These are phyloP conservation scores for Nannobrachium achirus DNA, from an alignment of 2,113 vertebrate genomes.

Conservation along the genomic window DNA sequence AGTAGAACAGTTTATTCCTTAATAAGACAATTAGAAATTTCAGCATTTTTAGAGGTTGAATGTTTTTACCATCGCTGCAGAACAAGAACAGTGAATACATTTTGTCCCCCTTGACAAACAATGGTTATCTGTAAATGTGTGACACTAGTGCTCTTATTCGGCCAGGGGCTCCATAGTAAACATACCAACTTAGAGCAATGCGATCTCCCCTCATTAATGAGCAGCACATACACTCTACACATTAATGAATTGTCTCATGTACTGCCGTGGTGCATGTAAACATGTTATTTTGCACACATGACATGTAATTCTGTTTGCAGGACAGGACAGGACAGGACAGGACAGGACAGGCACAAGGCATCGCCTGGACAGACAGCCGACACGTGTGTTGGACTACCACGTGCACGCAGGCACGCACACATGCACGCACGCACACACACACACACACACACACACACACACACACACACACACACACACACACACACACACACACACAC, in stretches of 20 bases:
- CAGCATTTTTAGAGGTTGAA: constrained; percentile 11
- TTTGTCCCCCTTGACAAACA: constrained; percentile 12
- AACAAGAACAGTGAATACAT: constrained; percentile 25
- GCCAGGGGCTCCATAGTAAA: constrained; percentile 8
- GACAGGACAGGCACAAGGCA: constrained; percentile 19
- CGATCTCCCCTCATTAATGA: constrained; percentile 9
- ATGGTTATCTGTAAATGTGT: constrained; percentile 22
- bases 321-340: constrained; percentile 27
- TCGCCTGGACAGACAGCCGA: constrained; percentile 36
- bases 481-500: background rate
- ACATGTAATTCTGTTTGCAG: constrained; percentile 32
- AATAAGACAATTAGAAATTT: constrained; percentile 9
- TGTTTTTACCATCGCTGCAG: constrained; percentile 9
- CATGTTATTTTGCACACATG: constrained; percentile 23
- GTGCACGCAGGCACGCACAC: constrained; percentile 9
- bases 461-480: background rate
- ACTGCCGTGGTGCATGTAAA: constrained; percentile 2
- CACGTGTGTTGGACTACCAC: constrained; percentile 22
- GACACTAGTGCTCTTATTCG: constrained; percentile 9
- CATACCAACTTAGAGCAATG: constrained; percentile 9
- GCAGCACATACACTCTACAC: background rate
- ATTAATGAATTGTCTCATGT: constrained; percentile 10
- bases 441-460: constrained; percentile 1
- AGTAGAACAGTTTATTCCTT: constrained; percentile 18
- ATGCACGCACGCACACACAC: background rate